phyloP scores from a whole-genome alignment of 2,113 vertebrate genomes.

The Phrynocephalus versicolor region DNA sequence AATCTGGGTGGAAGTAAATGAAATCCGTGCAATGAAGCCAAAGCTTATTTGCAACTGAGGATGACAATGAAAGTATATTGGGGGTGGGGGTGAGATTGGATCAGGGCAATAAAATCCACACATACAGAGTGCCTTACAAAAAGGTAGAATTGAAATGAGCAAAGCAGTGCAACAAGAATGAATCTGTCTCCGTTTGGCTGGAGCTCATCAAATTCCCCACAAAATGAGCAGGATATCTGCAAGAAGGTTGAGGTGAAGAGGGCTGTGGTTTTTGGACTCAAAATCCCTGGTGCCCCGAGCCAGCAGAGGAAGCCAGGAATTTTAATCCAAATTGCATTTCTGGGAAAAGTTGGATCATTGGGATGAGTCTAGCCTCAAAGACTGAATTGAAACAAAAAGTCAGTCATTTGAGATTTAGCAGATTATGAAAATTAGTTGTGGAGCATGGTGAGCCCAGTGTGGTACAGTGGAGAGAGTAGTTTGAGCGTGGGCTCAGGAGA shows the following conservation, averaged over 20 bases:
- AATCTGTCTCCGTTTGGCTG: not conserved
- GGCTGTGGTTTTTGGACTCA: too few relatives aligned
- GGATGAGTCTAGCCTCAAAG: not conserved
- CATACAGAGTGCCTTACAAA: not conserved
- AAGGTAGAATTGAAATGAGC: not conserved
- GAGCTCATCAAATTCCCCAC: conserved; percentile 6
- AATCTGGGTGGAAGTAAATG: not conserved
- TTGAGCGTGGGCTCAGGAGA: too few relatives aligned
- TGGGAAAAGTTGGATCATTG: not conserved
- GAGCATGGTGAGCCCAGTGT: too few relatives aligned
- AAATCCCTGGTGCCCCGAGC: too few relatives aligned
- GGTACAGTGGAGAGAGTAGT: too few relatives aligned
- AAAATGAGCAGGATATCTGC: not conserved
- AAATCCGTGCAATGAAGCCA: not conserved
- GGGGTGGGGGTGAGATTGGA: not conserved
- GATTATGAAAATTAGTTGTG: too few relatives aligned
- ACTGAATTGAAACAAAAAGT: not conserved
- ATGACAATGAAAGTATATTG: not conserved
- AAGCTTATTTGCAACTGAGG: not conserved
- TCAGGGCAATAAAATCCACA: not conserved
- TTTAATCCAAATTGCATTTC: too few relatives aligned
- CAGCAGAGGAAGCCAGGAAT: too few relatives aligned
- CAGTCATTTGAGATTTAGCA: too few relatives aligned
- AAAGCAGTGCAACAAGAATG: not conserved
- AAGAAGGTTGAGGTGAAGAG: not conserved